These are phyloP conservation scores for Diadema setosum DNA, from an alignment of 35 echinoderm and acorn worm genomes.

Conservation along the genomic window DNA sequence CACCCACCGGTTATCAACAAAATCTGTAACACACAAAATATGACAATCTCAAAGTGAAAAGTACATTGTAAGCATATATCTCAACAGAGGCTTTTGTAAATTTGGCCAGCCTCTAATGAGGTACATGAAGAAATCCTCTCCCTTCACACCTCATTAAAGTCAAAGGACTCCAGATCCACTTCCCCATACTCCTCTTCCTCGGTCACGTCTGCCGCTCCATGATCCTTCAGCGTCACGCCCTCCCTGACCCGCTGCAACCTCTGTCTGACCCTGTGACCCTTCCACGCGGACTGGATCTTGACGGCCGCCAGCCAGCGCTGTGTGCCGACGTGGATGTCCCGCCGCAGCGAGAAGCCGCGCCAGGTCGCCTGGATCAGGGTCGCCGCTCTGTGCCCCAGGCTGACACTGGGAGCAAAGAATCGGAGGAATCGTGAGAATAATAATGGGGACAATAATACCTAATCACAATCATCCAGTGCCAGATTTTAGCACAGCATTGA, in stretches of 20 bases:
- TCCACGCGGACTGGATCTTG: constrained; percentile 61
- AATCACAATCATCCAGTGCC: too few species aligned
- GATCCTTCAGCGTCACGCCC: neutral
- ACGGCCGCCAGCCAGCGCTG: constrained; percentile 68
- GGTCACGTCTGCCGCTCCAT: constrained; percentile 38
- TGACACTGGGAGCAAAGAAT: neutral
- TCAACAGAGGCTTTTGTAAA: too few species aligned
- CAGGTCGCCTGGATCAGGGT: constrained; percentile 73
- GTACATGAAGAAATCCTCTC: too few species aligned
- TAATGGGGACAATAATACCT: too few species aligned
- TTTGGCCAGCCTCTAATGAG: too few species aligned
- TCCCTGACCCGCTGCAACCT: neutral
- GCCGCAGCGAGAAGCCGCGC: constrained; percentile 67
- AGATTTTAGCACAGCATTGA: too few species aligned
- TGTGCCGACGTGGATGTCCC: constrained; percentile 48
- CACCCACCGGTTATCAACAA: too few species aligned
- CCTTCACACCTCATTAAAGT: constrained; percentile 67
- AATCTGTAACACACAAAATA: too few species aligned
- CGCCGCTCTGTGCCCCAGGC: constrained; percentile 33
- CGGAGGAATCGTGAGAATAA: too few species aligned
- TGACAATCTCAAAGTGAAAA: too few species aligned
- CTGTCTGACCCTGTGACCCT: constrained; percentile 16
- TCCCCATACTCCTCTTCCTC: constrained; percentile 78
- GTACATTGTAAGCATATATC: too few species aligned
- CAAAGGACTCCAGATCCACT: constrained; percentile 57